A percentile compares a stretch with the other conserved stretches of the same genome.
These are phyloP conservation scores for Leucosticte australis DNA, from an alignment of 2,113 vertebrate species.

Conservation along the genomic window DNA sequence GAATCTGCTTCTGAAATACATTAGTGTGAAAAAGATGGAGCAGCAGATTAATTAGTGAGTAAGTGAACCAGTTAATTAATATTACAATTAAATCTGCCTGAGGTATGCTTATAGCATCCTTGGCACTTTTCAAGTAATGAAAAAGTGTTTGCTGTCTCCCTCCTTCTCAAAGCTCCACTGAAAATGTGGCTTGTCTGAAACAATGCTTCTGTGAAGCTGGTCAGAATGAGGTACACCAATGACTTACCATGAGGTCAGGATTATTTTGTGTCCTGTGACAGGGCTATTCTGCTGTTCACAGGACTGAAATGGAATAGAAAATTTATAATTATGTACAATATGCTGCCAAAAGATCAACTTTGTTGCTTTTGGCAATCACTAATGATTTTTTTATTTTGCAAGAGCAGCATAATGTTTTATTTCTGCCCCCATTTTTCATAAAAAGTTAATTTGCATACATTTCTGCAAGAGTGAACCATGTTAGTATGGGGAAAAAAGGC, in stretches of 20 bases:
- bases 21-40: constrained; percentile 48
- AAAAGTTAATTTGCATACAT: constrained; percentile 70
- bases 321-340: constrained; percentile 56
- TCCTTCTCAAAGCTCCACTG: constrained; percentile 11
- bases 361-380: constrained; percentile 75
- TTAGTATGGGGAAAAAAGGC: background rate
- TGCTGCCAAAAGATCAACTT: constrained; percentile 62
- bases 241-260: constrained; percentile 48
- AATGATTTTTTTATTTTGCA: constrained; percentile 76
- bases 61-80: constrained; percentile 73
- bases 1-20: constrained; percentile 33
- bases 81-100: constrained; percentile 73
- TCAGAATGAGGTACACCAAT: constrained; percentile 27
- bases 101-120: constrained; percentile 56
- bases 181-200: constrained; percentile 27
- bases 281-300: constrained; percentile 15
- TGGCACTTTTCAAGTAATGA: constrained; percentile 59
- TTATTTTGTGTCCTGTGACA: constrained; percentile 23
- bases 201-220: background rate
- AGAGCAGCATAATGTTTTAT: constrained; percentile 69
- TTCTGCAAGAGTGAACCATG: constrained; percentile 66
- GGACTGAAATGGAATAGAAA: constrained; percentile 38
- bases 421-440: constrained; percentile 69
- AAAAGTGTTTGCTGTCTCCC: constrained; percentile 44
- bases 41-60: constrained; percentile 71